These are phyloP conservation scores for Hystrix cristata DNA, from an alignment of 2,113 vertebrate species.

Conservation along the genomic window DNA sequence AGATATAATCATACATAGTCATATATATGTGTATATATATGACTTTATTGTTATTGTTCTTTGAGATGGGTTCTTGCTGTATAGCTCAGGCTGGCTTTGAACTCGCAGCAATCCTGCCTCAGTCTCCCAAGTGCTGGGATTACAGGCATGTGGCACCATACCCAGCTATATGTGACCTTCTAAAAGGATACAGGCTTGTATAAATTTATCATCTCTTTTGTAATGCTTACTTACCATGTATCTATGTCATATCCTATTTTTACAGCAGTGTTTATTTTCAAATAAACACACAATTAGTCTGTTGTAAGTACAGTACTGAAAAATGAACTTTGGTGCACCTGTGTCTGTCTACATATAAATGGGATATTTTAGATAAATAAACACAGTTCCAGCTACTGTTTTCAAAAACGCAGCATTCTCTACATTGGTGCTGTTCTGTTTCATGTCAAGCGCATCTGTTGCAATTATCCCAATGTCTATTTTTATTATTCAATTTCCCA, in stretches of 20 bases:
- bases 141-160: too few species aligned
- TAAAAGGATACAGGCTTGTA: neutral
- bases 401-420: conserved; percentile 57
- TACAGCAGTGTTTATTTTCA: conserved; percentile 64
- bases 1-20: neutral
- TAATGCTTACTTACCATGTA: conserved; percentile 15
- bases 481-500: conserved; percentile 84
- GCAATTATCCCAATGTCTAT: conserved; percentile 84
- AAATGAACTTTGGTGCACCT: conserved; percentile 64
- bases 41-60: too few species aligned
- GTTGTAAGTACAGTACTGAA: conserved; percentile 21
- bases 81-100: neutral
- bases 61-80: neutral
- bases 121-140: neutral
- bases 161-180: neutral
- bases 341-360: conserved; percentile 62
- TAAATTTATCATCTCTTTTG: conserved; percentile 39
- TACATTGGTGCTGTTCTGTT: conserved; percentile 45
- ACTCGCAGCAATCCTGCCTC: neutral
- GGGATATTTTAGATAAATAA: conserved; percentile 71
- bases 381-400: conserved; percentile 61
- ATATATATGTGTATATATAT: neutral
- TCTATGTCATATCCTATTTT: conserved; percentile 34
- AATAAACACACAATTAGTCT: conserved; percentile 26
- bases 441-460: conserved; percentile 80